Evolutionary conservation across 1,140 invertebrate species (phyloP).

Genomic region (Orius insidiosus): DNA sequence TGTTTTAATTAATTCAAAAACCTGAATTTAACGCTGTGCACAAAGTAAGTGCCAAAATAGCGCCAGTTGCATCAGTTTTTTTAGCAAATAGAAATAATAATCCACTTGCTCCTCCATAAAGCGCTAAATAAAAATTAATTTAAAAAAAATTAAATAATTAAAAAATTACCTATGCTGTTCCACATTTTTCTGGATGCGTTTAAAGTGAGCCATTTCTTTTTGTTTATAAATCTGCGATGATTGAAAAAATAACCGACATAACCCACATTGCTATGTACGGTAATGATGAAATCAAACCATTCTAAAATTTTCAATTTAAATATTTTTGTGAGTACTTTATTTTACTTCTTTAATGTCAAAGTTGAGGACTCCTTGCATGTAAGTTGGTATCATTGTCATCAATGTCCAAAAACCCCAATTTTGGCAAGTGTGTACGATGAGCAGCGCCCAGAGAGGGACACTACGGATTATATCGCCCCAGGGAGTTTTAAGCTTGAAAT

Average conservation of each 20-base stretch:
- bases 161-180: slow-evolving; percentile 28
- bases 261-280: slow-evolving; percentile 62
- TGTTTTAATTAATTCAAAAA: slow-evolving; percentile 31
- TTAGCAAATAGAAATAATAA: slow-evolving; percentile 42
- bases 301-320: slow-evolving; percentile 22
- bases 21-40: slow-evolving; percentile 40
- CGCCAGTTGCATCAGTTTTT: slow-evolving; percentile 37
- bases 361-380: slow-evolving; percentile 63
- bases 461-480: slow-evolving; percentile 21
- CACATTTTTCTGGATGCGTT: slow-evolving; percentile 14
- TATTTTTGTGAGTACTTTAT: background rate
- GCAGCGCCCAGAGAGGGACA: slow-evolving; percentile 38
- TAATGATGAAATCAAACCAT: slow-evolving; percentile 54
- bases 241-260: slow-evolving; percentile 43
- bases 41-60: slow-evolving; percentile 26
- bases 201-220: slow-evolving; percentile 9
- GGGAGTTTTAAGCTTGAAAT: slow-evolving; percentile 17
- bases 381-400: slow-evolving; percentile 78
- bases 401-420: slow-evolving; percentile 82
- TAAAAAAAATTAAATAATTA: background rate
- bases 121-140: slow-evolving; percentile 10
- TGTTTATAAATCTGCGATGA: slow-evolving; percentile 35
- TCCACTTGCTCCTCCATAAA: slow-evolving; percentile 29
- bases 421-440: slow-evolving; percentile 38
- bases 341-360: slow-evolving; percentile 46